These are phyloP conservation scores for Pelvicachromis taeniatus DNA, from an alignment of 2,113 vertebrate genomes.

Conservation along the genomic window DNA sequence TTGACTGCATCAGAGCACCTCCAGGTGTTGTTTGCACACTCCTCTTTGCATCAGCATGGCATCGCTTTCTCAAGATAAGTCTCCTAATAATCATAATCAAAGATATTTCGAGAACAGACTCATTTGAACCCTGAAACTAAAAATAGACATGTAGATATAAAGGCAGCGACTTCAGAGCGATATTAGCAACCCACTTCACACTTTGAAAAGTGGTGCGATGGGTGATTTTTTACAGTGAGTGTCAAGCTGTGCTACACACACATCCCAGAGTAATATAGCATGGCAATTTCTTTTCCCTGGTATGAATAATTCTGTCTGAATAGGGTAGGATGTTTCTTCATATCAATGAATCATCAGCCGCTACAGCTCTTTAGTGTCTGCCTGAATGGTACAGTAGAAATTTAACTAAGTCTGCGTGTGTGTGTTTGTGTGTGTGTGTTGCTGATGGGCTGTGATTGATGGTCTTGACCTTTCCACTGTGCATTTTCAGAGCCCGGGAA, in stretches of 20 bases:
- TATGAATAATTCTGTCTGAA: slow-evolving; percentile 78
- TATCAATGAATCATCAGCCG: slow-evolving; percentile 69
- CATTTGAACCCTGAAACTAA: slow-evolving; percentile 46
- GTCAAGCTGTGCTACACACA: slow-evolving; percentile 60
- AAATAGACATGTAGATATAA: slow-evolving; percentile 59
- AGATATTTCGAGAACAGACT: slow-evolving; percentile 32
- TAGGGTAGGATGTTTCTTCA: slow-evolving; percentile 62
- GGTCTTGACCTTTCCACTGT: slow-evolving; percentile 40
- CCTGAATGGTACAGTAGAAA: slow-evolving; percentile 19
- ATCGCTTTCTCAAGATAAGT: slow-evolving; percentile 8
- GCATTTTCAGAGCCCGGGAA: slow-evolving; percentile 15
- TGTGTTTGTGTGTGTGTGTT: background rate
- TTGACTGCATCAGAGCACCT: slow-evolving; percentile 31
- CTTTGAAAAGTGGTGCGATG: slow-evolving; percentile 63
- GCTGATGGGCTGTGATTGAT: slow-evolving; percentile 19
- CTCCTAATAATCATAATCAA: background rate
- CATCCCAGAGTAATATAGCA: slow-evolving; percentile 58
- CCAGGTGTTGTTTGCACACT: slow-evolving; percentile 53
- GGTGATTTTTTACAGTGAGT: slow-evolving; percentile 47
- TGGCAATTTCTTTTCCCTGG: slow-evolving; percentile 56
- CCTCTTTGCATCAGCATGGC: slow-evolving; percentile 1
- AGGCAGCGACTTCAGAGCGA: slow-evolving; percentile 54
- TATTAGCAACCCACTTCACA: slow-evolving; percentile 55
- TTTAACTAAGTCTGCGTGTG: background rate
- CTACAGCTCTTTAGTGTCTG: slow-evolving; percentile 42